These are phyloP conservation scores for Oncorhynchus clarkii DNA, from an alignment of 2,113 vertebrate species.

Conservation along the genomic window DNA sequence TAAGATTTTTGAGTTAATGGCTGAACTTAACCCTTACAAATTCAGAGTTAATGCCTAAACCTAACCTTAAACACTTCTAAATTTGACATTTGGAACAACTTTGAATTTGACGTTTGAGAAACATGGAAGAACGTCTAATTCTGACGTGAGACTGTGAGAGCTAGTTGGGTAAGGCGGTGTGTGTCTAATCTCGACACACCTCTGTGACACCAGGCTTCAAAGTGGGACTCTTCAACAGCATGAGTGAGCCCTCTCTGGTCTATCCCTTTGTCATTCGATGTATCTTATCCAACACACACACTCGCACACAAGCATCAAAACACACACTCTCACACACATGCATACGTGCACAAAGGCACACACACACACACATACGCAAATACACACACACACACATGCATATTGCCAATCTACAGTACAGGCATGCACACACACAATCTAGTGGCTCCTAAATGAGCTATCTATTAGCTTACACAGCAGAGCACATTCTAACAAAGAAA, in stretches of 20 bases:
- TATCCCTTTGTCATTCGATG: not conserved
- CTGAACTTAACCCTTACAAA: no score
- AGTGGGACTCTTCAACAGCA: conserved; percentile 18
- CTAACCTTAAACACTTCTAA: no score
- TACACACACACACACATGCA: not conserved
- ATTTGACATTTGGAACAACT: no score
- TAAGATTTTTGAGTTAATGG: no score
- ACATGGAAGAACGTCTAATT: no score
- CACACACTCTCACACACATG: not conserved
- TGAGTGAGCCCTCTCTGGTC: not conserved
- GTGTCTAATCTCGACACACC: conserved; percentile 44
- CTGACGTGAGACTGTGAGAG: no score
- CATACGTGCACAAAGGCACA: not conserved
- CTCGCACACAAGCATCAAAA: not conserved
- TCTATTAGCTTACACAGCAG: not conserved
- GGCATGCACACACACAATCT: not conserved
- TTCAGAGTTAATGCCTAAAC: no score
- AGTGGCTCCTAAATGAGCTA: not conserved
- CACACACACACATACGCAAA: not conserved
- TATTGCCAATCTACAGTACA: no score
- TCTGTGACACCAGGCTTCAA: conserved; percentile 34
- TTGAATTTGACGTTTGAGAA: no score
- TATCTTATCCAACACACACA: conserved; percentile 12
- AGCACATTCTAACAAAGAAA: not conserved
- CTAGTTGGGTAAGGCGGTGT: conserved; percentile 2